Evolutionary conservation across 1,140 invertebrate genomes (phyloP).

Genomic region (Drosophila willistoni): DNA sequence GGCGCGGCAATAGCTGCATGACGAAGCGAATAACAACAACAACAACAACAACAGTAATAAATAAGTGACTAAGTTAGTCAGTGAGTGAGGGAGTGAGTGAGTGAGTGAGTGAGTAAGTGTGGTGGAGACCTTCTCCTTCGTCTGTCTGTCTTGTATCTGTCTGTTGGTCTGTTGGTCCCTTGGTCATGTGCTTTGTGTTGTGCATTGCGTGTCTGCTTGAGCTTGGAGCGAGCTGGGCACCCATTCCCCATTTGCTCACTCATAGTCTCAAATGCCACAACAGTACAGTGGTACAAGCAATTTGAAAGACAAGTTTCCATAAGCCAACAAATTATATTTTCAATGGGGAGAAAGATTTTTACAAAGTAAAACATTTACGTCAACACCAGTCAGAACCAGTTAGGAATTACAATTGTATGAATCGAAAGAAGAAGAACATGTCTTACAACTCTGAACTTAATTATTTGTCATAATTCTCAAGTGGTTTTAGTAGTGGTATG

Average conservation of each 20-base stretch:
- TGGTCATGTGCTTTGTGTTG: slow-evolving; percentile 9
- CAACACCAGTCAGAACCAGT: too few relatives aligned
- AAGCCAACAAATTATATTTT: too few relatives aligned
- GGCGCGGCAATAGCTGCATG: slow-evolving; percentile 49
- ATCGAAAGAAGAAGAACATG: too few relatives aligned
- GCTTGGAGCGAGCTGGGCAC: slow-evolving; percentile 7
- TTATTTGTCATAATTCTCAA: too few relatives aligned
- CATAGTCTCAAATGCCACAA: slow-evolving; percentile 2
- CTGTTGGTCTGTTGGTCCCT: slow-evolving; percentile 16
- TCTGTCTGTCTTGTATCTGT: slow-evolving; percentile 22
- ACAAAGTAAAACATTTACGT: too few relatives aligned
- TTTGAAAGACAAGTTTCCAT: too few relatives aligned
- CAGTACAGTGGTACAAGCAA: background rate
- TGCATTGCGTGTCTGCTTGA: slow-evolving; percentile 36
- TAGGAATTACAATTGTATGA: too few relatives aligned
- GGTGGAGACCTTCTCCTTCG: slow-evolving; percentile 5
- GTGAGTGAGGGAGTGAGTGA: background rate
- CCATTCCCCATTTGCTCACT: slow-evolving; percentile 12
- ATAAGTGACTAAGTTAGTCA: background rate
- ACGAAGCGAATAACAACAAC: slow-evolving; percentile 19
- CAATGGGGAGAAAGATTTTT: too few relatives aligned
- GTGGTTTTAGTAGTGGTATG: too few relatives aligned
- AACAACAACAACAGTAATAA: slow-evolving; percentile 17
- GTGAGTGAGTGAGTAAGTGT: background rate
- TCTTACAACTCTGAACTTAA: too few relatives aligned